These are phyloP conservation scores for Brassicogethes aeneus DNA, from an alignment of 2,888 invertebrate genomes.

Conservation along the genomic window DNA sequence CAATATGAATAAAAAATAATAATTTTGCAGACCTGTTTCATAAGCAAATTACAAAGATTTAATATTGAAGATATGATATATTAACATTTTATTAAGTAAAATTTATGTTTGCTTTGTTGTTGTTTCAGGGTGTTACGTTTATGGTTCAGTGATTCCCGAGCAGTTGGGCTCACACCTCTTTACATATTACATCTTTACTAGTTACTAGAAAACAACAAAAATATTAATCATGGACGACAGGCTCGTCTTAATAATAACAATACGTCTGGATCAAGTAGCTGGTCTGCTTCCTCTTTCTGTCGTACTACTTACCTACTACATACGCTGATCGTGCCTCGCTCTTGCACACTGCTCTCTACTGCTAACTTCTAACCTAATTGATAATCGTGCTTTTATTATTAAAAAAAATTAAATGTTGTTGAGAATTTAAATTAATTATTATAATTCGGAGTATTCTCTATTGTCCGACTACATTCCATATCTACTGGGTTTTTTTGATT, in stretches of 20 bases:
- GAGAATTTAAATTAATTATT: no score
- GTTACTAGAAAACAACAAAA: constrained; percentile 24
- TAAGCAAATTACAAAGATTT: no score
- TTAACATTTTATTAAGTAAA: no score
- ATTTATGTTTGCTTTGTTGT: constrained; percentile 6
- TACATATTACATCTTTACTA: constrained; percentile 35
- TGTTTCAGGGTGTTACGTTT: constrained; percentile 28
- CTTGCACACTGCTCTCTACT: constrained; percentile 33
- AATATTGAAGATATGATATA: no score
- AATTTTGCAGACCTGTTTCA: no score
- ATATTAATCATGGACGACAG: constrained; percentile 37
- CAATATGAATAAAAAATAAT: no score
- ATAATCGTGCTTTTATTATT: constrained; percentile 1
- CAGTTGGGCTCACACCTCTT: constrained; percentile 35
- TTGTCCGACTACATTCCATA: constrained; percentile 28
- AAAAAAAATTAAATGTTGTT: not conserved
- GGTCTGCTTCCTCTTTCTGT: constrained; percentile 37
- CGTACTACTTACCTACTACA: constrained; percentile 13
- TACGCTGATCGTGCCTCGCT: constrained; percentile 33
- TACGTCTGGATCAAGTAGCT: constrained; percentile 37
- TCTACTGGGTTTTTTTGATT: constrained; percentile 20
- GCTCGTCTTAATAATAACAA: constrained; percentile 34
- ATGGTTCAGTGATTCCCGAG: constrained; percentile 29
- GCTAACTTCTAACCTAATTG: constrained; percentile 6
- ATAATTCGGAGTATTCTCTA: constrained; percentile 9